Evolutionary conservation across 2,113 vertebrate genomes (phyloP), one percentile per base, ranked within the genome.

Genomic region (Falcunculus frontatus): DNA sequence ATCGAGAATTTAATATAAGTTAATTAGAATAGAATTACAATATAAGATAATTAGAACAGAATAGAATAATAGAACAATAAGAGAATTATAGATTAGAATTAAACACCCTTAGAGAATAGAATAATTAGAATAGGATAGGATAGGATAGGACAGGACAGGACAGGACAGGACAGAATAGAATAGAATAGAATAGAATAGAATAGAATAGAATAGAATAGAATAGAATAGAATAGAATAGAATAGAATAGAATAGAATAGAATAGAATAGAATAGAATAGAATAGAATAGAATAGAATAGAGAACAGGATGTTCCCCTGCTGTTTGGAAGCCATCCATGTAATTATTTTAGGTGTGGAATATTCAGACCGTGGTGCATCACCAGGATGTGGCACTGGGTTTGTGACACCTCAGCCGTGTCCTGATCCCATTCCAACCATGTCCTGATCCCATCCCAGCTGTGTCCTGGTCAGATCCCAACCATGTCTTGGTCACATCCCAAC

Each of bases 341-440:
- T 15, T 46, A 7, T 50, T 74, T 56, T 6, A 23, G 16, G 15
- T 50, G 20, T 46, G 15, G 30, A 65, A 32, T 35, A 14, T 20
- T 52, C 74, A 33, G 55, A 23, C 3, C 39, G 4, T 2, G 16
- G 78, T 35, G 44, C 72, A 41, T 9, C 50, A 14, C 29, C 18
- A 9, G 47, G 35, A 16, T 6, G 26, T 6, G 6, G 30, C 1
- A 0, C 27, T 12, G 49, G n/a, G 15, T 52, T 35, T 39, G 65
- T 26, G 65, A 55, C 59, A 33, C 18, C 21, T 42, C 0, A 0
- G 39, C 35, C 3, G 0, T 7, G 26, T 22, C 65, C 41, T 9
- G 27, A 3, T 16, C 46, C 11, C 30, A 19, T 30, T 35, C 68
- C 49, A 49, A 3, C 26, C 10, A 1, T 29, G n/a, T 25, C 63